Percentiles rank a stretch among this genome's conserved stretches.
Conservation (phyloP, 2,888 invertebrate species). For the Lithosia quadra region DNA sequence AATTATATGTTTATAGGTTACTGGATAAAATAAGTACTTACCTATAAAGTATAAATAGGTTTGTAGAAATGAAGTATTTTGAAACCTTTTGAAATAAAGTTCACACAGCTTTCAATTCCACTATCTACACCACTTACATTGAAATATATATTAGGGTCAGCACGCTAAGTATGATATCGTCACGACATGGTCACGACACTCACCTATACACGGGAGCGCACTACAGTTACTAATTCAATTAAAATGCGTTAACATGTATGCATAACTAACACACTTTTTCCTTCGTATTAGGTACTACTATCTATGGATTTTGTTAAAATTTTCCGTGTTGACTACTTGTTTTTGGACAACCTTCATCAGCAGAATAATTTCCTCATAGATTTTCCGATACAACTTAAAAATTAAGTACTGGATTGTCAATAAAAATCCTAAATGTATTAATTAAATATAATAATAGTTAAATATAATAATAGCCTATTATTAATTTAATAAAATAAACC, state of each 20-base stretch:
- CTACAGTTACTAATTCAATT: not conserved
- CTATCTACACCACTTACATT: not conserved
- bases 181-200: not conserved
- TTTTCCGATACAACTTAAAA: not conserved
- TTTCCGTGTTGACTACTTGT: not conserved
- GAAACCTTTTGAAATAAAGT: not conserved
- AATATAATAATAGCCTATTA: slow-evolving; percentile 9
- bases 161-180: not conserved
- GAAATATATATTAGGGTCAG: not conserved
- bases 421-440: slow-evolving; percentile 8
- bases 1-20: too few species aligned
- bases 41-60: not conserved
- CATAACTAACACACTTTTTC: not conserved
- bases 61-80: not conserved
- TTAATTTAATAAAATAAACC: slow-evolving; percentile 14
- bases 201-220: not conserved
- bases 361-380: not conserved
- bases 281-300: too few species aligned
- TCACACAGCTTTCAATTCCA: not conserved
- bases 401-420: not conserved
- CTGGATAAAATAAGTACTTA: not conserved
- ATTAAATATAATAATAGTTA: slow-evolving; percentile 10
- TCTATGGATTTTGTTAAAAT: not conserved
- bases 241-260: not conserved
- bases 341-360: not conserved